Evolutionary conservation across 2,888 invertebrate species (phyloP).

Genomic region (Agrotis puta): DNA sequence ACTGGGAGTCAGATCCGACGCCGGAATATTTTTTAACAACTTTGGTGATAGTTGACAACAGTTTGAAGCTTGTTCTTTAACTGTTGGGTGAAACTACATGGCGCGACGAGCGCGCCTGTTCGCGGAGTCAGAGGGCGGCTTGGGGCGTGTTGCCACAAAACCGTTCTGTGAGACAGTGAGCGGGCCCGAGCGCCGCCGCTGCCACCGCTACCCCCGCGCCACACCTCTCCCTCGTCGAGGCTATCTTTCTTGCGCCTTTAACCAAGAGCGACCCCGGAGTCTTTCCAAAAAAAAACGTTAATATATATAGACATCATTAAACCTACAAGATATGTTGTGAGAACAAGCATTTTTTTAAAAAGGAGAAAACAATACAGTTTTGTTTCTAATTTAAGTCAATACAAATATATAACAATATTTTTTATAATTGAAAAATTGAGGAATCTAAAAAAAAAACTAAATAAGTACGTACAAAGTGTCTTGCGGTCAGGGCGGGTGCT

Average conservation of each 20-base stretch:
- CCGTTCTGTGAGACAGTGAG: slow-evolving; percentile 75
- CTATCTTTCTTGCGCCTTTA: slow-evolving; percentile 67
- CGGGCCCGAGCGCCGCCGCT: slow-evolving; percentile 47
- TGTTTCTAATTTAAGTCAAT: too few relatives aligned
- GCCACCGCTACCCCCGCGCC: slow-evolving; percentile 61
- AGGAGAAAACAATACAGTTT: not conserved
- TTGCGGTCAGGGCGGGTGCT: not conserved
- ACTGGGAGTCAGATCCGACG: slow-evolving; percentile 70
- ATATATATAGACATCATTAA: not conserved
- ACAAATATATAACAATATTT: too few relatives aligned
- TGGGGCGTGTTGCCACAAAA: slow-evolving; percentile 74
- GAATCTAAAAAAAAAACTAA: slow-evolving; percentile 12
- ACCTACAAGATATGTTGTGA: not conserved
- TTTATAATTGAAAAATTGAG: not conserved
- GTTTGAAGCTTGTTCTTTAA: slow-evolving; percentile 78
- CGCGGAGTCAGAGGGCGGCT: slow-evolving; percentile 65
- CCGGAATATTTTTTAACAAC: slow-evolving; percentile 78
- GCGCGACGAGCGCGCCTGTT: slow-evolving; percentile 74
- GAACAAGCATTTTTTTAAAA: not conserved
- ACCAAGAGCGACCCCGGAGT: slow-evolving; percentile 59
- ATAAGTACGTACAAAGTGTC: slow-evolving; percentile 1
- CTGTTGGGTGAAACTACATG: slow-evolving; percentile 74
- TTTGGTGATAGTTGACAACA: slow-evolving; percentile 81
- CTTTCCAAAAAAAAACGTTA: slow-evolving; percentile 35
- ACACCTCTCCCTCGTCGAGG: slow-evolving; percentile 56